Evolutionary conservation across 2,113 vertebrate genomes (phyloP).

Genomic region (Tringa solitaria): DNA sequence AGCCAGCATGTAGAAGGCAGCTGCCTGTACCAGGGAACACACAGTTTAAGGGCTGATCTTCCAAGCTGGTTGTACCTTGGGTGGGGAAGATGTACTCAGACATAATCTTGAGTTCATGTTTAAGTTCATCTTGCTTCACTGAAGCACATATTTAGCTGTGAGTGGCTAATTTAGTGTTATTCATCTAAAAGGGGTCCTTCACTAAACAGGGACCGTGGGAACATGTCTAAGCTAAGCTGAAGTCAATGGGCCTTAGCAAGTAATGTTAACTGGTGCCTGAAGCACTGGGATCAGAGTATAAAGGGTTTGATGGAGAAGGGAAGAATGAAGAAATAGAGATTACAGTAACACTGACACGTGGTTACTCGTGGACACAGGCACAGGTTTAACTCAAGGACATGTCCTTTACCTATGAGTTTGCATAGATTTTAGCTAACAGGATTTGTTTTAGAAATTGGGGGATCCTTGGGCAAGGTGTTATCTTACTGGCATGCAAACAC

Average conservation of each 20-base stretch:
- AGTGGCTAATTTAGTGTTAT: neutral
- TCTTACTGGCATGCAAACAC: neutral
- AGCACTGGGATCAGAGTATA: neutral
- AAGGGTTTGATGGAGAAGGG: neutral
- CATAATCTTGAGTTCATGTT: neutral
- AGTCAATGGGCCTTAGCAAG: neutral
- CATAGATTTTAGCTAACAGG: neutral
- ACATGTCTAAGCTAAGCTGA: neutral
- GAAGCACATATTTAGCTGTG: neutral
- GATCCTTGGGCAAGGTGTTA: accelerated
- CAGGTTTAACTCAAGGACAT: neutral
- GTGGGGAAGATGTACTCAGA: neutral
- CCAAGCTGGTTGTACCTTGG: neutral
- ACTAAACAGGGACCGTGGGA: neutral
- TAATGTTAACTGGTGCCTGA: neutral
- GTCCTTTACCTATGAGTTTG: neutral
- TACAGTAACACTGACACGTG: accelerated
- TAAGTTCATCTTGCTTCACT: neutral
- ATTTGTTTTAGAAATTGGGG: neutral
- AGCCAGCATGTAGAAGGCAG: neutral
- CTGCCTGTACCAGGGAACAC: neutral
- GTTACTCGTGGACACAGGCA: neutral
- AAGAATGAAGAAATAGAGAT: neutral
- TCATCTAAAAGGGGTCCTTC: neutral
- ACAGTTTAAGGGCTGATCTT: neutral